These are phyloP conservation scores for Abramis brama DNA, from an alignment of 2,113 vertebrate species.

Conservation along the genomic window DNA sequence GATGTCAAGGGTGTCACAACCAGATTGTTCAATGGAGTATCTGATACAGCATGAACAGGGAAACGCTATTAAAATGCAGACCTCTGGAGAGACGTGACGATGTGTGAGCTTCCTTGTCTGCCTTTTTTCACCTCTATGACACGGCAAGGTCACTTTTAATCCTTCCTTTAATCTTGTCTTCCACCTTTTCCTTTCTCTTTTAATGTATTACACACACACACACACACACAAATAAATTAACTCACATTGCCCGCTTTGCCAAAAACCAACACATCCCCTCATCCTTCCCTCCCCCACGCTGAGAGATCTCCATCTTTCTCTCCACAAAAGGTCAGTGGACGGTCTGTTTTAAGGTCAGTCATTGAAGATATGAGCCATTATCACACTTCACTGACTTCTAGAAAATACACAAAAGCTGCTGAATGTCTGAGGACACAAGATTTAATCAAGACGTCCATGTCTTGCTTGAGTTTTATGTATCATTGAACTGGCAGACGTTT, in stretches of 20 bases:
- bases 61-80: constrained; percentile 34
- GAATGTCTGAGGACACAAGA: not conserved
- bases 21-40: not conserved
- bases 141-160: constrained; percentile 50
- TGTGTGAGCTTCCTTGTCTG: not conserved
- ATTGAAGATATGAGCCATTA: constrained; percentile 9
- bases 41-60: not conserved
- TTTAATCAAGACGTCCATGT: not conserved
- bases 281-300: not conserved
- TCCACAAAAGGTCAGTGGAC: not conserved
- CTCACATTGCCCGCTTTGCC: not conserved
- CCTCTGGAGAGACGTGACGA: constrained; percentile 3
- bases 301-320: constrained; percentile 5
- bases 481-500: not conserved
- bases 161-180: constrained; percentile 33
- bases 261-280: not conserved
- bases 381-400: not conserved
- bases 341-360: constrained; percentile 14
- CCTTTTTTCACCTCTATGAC: constrained; percentile 29
- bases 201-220: constrained; percentile 13
- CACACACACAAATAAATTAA: not conserved
- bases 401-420: constrained; percentile 20
- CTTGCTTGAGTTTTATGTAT: not conserved
- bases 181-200: constrained; percentile 22
- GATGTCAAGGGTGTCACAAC: not conserved